Percentiles rank a stretch among this genome's conserved stretches.
Evolutionary conservation across 1,140 invertebrate species (phyloP).

Genomic region (Berghia stephanieae): DNA sequence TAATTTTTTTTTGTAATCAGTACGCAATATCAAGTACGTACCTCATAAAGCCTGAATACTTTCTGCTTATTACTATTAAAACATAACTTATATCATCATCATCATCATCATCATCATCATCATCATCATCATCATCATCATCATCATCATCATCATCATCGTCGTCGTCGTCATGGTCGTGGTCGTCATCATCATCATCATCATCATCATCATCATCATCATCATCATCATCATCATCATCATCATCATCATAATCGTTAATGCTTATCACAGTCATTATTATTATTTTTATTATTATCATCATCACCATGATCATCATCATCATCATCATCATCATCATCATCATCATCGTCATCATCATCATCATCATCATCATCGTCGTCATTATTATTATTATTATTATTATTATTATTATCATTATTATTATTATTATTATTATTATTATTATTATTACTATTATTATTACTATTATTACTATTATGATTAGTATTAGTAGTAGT

Average conservation of each 20-base stretch:
- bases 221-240: no score
- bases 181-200: neutral
- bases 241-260: neutral
- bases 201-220: neutral
- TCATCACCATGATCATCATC: neutral
- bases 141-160: slow-evolving; percentile 11
- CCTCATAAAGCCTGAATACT: no score
- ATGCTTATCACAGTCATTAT: neutral
- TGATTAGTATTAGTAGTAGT: no score
- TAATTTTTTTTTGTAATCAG: no score
- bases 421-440: slow-evolving; percentile 5
- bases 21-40: no score
- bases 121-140: slow-evolving; percentile 8
- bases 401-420: neutral
- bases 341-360: neutral
- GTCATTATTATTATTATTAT: neutral
- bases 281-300: neutral
- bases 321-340: neutral
- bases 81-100: no score
- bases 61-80: no score
- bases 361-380: slow-evolving; percentile 1
- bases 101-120: slow-evolving; percentile 2
- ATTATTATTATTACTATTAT: neutral
- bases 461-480: neutral
- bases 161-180: neutral